A percentile compares a stretch with the other conserved stretches of the same genome.
These are phyloP conservation scores for Ctenopoma kingsleyae DNA, from an alignment of 2,797 vertebrate species.

Conservation along the genomic window DNA sequence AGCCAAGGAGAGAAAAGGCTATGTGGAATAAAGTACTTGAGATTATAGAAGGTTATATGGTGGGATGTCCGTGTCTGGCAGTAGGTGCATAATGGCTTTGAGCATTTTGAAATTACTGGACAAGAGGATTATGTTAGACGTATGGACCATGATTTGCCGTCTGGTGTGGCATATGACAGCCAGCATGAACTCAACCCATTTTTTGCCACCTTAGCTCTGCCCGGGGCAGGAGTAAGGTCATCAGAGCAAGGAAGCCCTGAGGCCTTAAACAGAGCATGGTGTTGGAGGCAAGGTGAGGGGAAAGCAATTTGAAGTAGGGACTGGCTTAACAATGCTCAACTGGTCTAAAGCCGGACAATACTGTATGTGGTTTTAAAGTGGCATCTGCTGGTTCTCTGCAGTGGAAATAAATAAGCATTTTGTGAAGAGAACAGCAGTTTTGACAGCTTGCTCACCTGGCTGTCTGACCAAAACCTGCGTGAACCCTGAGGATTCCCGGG, in stretches of 20 bases:
- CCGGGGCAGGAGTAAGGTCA: conserved; percentile 56
- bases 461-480: conserved; percentile 91
- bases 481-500: conserved; percentile 91
- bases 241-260: conserved; percentile 37
- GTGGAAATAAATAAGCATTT: conserved; percentile 30
- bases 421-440: conserved; percentile 18
- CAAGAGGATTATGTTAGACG: conserved; percentile 37
- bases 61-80: conserved; percentile 39
- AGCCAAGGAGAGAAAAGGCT: conserved; percentile 4
- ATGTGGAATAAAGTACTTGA: conserved; percentile 14
- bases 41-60: conserved; percentile 22
- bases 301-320: background rate
- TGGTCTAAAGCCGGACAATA: conserved; percentile 30
- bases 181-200: conserved; percentile 40
- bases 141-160: conserved; percentile 18
- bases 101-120: conserved; percentile 19
- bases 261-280: conserved; percentile 16
- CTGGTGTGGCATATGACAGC: conserved; percentile 29
- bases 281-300: conserved; percentile 4
- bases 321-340: conserved; percentile 27
- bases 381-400: conserved; percentile 33
- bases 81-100: conserved; percentile 20
- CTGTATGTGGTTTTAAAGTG: conserved; percentile 7
- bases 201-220: conserved; percentile 60
- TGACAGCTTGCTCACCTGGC: conserved; percentile 87